Evolutionary conservation across 2,888 invertebrate genomes (phyloP).

Genomic region (Scaptomyza parva): DNA sequence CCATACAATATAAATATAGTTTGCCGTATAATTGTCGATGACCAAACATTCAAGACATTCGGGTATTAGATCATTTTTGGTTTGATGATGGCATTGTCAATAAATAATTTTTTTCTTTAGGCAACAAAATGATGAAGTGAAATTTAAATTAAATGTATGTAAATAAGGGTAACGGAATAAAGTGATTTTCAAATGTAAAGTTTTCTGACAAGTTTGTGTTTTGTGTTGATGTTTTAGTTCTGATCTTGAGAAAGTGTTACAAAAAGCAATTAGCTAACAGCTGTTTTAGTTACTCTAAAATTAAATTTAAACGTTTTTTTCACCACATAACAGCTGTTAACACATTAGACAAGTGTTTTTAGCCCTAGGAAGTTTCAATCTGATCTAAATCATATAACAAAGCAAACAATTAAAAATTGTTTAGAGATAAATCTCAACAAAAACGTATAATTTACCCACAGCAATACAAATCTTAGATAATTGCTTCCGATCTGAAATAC

Average conservation of each 20-base stretch:
- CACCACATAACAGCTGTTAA: constrained; percentile 8
- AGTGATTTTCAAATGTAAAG: not conserved
- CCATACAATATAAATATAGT: constrained; percentile 45
- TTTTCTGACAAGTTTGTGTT: not conserved
- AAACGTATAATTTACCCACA: not conserved
- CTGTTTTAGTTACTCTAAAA: constrained; percentile 1
- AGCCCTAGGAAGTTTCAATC: not conserved
- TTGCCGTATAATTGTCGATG: constrained; percentile 71
- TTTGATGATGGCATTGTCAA: constrained; percentile 57
- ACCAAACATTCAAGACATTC: constrained; percentile 50
- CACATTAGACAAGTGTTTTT: constrained; percentile 2
- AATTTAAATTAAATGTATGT: constrained; percentile 28
- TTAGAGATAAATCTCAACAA: constrained; percentile 1
- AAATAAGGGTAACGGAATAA: constrained; percentile 1
- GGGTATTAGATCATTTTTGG: constrained; percentile 69
- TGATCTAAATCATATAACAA: not conserved
- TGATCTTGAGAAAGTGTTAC: not conserved
- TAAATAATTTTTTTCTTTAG: constrained; percentile 16
- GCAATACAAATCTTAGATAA: constrained; percentile 4
- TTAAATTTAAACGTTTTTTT: constrained; percentile 12
- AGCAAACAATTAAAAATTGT: constrained; percentile 1
- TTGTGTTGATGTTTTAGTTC: not conserved
- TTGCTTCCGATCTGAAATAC: constrained; percentile 26
- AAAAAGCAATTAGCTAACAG: constrained; percentile 3
- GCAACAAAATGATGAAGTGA: constrained; percentile 20